Conservation (phyloP, 2,888 invertebrate species). For the Stenichneumon culpator region DNA sequence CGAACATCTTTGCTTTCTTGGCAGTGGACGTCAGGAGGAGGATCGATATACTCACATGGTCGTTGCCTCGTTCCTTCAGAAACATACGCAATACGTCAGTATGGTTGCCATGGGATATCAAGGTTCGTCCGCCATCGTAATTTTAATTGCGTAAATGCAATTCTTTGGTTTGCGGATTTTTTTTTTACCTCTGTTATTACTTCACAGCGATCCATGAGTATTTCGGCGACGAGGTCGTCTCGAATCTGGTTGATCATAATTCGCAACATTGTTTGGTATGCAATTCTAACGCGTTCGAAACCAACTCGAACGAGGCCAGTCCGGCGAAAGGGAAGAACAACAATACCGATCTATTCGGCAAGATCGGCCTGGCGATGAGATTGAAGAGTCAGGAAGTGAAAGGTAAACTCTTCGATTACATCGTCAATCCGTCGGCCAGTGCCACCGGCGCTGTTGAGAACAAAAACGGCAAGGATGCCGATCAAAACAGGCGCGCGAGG, state of each 20-base stretch:
- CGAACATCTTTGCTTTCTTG: slow-evolving; percentile 96
- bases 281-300: slow-evolving; percentile 86
- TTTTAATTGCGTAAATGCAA: slow-evolving; percentile 31
- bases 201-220: slow-evolving; percentile 91
- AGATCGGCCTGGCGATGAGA: slow-evolving; percentile 95
- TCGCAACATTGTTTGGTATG: slow-evolving; percentile 93
- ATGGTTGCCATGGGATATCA: slow-evolving; percentile 96
- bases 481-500: slow-evolving; percentile 90
- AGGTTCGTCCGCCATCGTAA: slow-evolving; percentile 79
- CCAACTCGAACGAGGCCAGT: slow-evolving; percentile 82
- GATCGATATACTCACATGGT: slow-evolving; percentile 99
- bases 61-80: slow-evolving; percentile 97
- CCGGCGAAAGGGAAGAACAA: slow-evolving; percentile 81
- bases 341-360: slow-evolving; percentile 90
- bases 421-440: slow-evolving; percentile 93
- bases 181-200: not conserved
- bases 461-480: slow-evolving; percentile 92
- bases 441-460: slow-evolving; percentile 90
- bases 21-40: slow-evolving; percentile 96
- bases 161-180: not conserved
- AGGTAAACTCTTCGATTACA: slow-evolving; percentile 96
- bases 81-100: slow-evolving; percentile 96
- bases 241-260: slow-evolving; percentile 95
- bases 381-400: slow-evolving; percentile 96
- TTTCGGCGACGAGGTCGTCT: slow-evolving; percentile 92